Base-by-base conservation (phyloP, 2,113 vertebrate genomes). In the Camelus bactrianus region DNA sequence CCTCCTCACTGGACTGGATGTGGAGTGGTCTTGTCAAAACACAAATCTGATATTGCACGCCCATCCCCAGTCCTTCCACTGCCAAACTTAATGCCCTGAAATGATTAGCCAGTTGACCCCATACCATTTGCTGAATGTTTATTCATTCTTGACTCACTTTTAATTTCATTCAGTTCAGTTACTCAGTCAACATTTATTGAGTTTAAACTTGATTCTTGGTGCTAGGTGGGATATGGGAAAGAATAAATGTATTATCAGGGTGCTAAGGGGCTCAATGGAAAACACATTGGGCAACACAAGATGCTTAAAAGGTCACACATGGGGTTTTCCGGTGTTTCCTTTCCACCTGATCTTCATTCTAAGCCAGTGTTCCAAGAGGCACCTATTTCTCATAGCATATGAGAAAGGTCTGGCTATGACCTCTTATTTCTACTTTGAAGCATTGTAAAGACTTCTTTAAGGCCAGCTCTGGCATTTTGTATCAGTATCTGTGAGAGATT, bases 71-170 rank as follows among this genome's bases (percentile, higher is more conserved):
- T 42, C 28, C 35, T 93, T 64, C 58, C 48, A 60, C 64, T 69
- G n/a, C 64, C 38, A 30, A 62, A 91, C 32, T 38, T 76, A 60
- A 65, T n/a, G 14, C 15, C 30, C 69, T 62, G 32, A 52, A 70
- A 20, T 87, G 38, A 48, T 70, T 52, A 94, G 28, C 65, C 56
- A 58, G 3, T 70, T 85, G 72, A 54, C 3, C 20, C 50, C 92
- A 22, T 92, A 69, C 50, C 17, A 32, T 92, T 92, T 83, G 58
- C 10, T 79, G 77, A 89, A 52, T 77, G 54, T 60, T 72, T 32
- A 76, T 62, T 89, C 20, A 73, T 87, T 86, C 50, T 84, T 88
- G 20, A 80, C 50, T 88, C 64, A 76, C 35, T 95, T 75, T 67
- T 79, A 83, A 46, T n/a, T 67, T 60, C 32, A 58, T 72, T 89